Base-by-base conservation (phyloP, 1,140 invertebrate species). In the Heliconius hewitsoni region DNA sequence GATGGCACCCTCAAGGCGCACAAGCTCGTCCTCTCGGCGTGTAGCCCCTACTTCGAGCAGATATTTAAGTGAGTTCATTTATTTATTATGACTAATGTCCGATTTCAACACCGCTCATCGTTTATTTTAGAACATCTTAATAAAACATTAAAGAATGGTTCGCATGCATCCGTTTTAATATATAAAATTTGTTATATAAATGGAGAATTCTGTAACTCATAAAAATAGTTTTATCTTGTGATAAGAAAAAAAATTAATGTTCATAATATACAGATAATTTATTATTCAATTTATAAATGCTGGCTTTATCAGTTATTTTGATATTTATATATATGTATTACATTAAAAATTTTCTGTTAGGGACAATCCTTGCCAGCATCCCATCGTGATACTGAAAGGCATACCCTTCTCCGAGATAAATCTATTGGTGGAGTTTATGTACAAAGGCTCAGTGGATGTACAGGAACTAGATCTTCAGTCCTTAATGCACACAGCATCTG, bases 1-100 rank as follows among this genome's bases (percentile, higher is more conserved):
- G 96, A 96, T 87, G 96, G 96, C 76, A 95, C 95, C 57, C 91
- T 97, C 78, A 96, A 96, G 85, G 96, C 96, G 30, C 97, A 97
- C 86, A 96, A 96, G 87, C 95, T 97, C 71, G 96, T 97, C 72
- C 91, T 97, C 74, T 97, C 97, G 39, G 96, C 97, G 19, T 97
- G 96, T 90, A 97, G 96, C 87, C 96, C 96, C 34, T 97, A 97
- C 87, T 97, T 97, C 90, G 96, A 97, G 86, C 96, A 96, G 91
- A 95, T 97, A 89, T 96, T 97, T 95, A 96, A 96, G 96, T 94
- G 80, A 90, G 88, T 89, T 81, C 9, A 76, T 72, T 72, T 72
- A 39, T 37, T 72, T 72, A 39, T 72, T 72, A 72, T 72, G 71
- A 72, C 30, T 72, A 72, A 72, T 72, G 37, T 27, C 18, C 71